These are phyloP conservation scores for Augochlorella aurata DNA, from an alignment of 2,888 invertebrate species.

Conservation along the genomic window DNA sequence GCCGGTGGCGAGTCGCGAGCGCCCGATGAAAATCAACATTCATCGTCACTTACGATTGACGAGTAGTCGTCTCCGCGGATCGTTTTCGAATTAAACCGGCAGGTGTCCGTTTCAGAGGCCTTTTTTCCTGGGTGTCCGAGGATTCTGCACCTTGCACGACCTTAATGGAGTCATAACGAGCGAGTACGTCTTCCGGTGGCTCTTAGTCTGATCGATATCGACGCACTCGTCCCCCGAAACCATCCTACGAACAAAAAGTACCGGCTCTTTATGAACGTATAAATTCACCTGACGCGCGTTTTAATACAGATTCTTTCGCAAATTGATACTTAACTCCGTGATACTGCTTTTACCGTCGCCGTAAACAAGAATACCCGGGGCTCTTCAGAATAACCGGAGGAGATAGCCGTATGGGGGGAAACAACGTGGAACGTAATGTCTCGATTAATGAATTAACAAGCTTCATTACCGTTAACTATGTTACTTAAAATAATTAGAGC, in stretches of 20 bases:
- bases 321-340: conserved; percentile 44
- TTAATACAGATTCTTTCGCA: conserved; percentile 44
- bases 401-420: conserved; percentile 20
- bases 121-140: conserved; percentile 15
- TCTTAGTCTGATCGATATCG: conserved; percentile 48
- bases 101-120: conserved; percentile 20
- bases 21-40: neutral
- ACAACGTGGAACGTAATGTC: conserved; percentile 24
- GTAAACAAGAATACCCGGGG: conserved; percentile 23
- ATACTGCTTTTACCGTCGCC: conserved; percentile 23
- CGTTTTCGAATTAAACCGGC: conserved; percentile 21
- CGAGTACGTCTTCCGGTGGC: conserved; percentile 18
- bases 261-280: conserved; percentile 30
- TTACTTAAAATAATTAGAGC: conserved; percentile 31
- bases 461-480: neutral
- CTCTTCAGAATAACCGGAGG: conserved; percentile 6
- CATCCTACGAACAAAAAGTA: neutral
- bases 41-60: neutral
- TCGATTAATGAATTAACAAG: conserved; percentile 35
- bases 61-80: neutral
- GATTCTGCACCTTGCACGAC: conserved; percentile 50
- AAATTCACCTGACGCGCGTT: conserved; percentile 32
- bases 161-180: conserved; percentile 48
- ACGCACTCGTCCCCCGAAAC: conserved; percentile 5
- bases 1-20: neutral